Evolutionary conservation across 30 jellyfish, hydroid and myxozoan species (phyloP), one percentile per base, ranked within the genome.

Genomic region (Turritopsis dohrnii): DNA sequence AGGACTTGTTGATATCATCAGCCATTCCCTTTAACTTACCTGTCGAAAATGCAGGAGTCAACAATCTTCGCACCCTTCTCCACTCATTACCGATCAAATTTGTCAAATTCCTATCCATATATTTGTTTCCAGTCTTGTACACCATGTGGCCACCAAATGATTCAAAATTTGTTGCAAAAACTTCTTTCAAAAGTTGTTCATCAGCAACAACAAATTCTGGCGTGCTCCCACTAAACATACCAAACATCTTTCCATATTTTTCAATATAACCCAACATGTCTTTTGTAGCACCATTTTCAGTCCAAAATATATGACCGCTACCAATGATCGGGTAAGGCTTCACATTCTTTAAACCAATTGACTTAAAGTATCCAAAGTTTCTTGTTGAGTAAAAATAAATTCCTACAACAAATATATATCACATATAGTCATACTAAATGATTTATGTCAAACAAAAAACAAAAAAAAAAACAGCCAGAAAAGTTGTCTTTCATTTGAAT

Each of bases 31-130:
- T 90, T 23, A 90, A 72, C 71, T 83, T 90, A n/a, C 97, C 95
- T 53, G 97, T 83, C 13, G 95, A 80, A 81, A 90, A 90, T 7
- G 87, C 76, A 17, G 97, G 97, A 25, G 89, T 76, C 83, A 86
- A 21, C 8, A 83, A 79, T 28, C 88, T 86, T n/a, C 97, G 79
- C n/a, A 90, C 80, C 75, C 82, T 54, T 81, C 82, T 89, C 96
- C 96, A 89, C 52, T 91, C 52, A 53, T 84, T 87, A 1, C 96
- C 96, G 1, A 80, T 80, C 19, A 89, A 84, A 71, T 52, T 21
- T 0, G 88, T 84, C 91, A 88, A 1, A 87, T 82, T 75, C 16
- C 77, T 23, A 69, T 69, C 77, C 28, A 69, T 21, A 69, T 69
- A 69, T 16, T 69, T 69, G 30, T 69, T 26, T 69, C 77, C 77